These are phyloP conservation scores for Triplophysa dalaica DNA, from an alignment of 2,113 vertebrate species.

Conservation along the genomic window DNA sequence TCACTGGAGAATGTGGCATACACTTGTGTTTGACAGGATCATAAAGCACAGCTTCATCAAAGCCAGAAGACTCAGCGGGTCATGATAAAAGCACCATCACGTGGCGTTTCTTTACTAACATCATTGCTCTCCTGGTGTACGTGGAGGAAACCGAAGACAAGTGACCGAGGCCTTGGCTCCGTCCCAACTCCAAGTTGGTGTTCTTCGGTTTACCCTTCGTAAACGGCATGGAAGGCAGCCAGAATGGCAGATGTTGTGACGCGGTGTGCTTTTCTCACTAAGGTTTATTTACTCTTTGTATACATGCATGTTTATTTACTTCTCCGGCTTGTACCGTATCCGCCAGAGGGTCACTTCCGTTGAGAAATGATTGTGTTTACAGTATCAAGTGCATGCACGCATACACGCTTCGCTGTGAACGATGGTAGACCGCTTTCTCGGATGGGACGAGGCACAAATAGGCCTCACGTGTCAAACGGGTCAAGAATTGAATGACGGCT, in stretches of 20 bases:
- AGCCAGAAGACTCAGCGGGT: slow-evolving; percentile 48
- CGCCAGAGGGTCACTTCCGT: slow-evolving; percentile 55
- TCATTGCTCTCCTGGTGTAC: slow-evolving; percentile 26
- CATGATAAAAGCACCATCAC: slow-evolving; percentile 24
- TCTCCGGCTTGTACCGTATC: slow-evolving; percentile 50
- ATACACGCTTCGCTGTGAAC: slow-evolving; percentile 31
- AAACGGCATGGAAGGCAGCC: slow-evolving; percentile 42
- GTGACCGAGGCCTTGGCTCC: slow-evolving; percentile 11
- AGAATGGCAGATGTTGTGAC: slow-evolving; percentile 54
- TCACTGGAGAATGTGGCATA: slow-evolving; percentile 29
- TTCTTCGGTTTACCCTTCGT: slow-evolving; percentile 34
- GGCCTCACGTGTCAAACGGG: slow-evolving; percentile 23
- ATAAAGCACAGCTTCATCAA: slow-evolving; percentile 59
- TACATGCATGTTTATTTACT: slow-evolving; percentile 57
- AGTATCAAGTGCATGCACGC: slow-evolving; percentile 44
- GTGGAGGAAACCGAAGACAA: slow-evolving; percentile 17
- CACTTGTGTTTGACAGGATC: slow-evolving; percentile 44
- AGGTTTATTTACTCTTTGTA: slow-evolving; percentile 58
- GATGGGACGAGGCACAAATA: slow-evolving; percentile 34
- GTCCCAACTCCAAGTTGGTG: slow-evolving; percentile 23
- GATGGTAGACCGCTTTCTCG: slow-evolving; percentile 41
- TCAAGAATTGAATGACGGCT: background rate
- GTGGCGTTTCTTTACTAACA: background rate
- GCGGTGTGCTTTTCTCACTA: slow-evolving; percentile 34
- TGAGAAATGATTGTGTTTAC: slow-evolving; percentile 57